Base-by-base conservation (phyloP, 2,888 invertebrate genomes). In the Microplitis manilae region DNA sequence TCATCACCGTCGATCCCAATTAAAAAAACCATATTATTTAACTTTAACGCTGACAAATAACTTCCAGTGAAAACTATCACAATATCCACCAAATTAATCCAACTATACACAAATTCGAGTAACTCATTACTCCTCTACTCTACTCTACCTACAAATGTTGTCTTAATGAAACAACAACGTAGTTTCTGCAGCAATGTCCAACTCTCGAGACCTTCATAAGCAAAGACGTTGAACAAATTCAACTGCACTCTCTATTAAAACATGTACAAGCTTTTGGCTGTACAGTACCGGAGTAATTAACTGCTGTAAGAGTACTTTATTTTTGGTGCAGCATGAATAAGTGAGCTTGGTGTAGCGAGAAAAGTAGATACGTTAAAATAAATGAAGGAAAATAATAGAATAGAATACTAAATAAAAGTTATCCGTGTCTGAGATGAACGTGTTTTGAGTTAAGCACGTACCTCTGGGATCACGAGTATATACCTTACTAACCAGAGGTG, bases 231-330 rank as follows among this genome's bases (percentile, higher is more conserved):
- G 30, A 30, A 30, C 30, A 30, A 30, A 30, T 30, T 30, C 30
- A 30, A 30, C 30, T 4, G 30, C 30, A 30, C 30, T 30, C 30
- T 30, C 2, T 50, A 50, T 50, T 50, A 50, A 50, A 15, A 69
- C 20, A 69, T 40, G 20, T 17, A 17, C 69, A 41, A 13, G 30
- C 2, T 60, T 9, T 20, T 38, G 59, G 30, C 30, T 61, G 62
- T 30, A 30, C 20, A 50, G 70, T 59, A 38, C n/a, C 15, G 30
- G 39, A 61, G 60, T 71, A 71, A 71, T 71, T 71, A 71, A 71
- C 71, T 71, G 60, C 61, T 71, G 6, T 9, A 7, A 40, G 39
- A 40, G 62, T 15, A 60, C 60, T 71, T 71, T 17, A 71, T 61
- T 71, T 39, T 39, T 1, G 17, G n/a, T 5, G 62, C n/a, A 38